Base-by-base conservation (phyloP, 2,888 invertebrate genomes). In the Horisme vitalbata region DNA sequence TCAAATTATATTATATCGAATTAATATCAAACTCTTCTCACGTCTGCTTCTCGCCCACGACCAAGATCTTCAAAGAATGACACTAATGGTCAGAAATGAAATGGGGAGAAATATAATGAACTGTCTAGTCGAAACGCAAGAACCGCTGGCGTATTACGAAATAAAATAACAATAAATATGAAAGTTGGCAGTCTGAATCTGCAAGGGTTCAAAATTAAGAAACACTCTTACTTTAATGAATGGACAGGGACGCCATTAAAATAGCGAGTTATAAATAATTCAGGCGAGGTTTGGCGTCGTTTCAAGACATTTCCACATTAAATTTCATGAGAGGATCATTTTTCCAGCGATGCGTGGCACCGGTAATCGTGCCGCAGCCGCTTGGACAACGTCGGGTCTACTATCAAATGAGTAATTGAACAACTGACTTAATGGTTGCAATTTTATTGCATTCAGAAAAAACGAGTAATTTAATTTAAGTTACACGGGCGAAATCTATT, bases 251-350 rank as follows among this genome's bases (percentile, higher is more conserved):
- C 74, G 75, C 83, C 79, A 86, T 89, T 87, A 88, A 86, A 88
- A 86, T 85, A 82, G 81, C 81, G 70, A 70, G 73, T 81, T 79
- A 87, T 88, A 86, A 87, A 88, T 87, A 87, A 89, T 88, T 86
- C 88, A 88, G 68, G 63, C 75, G 69, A 68, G 86, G 79, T 85
- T 88, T 89, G 88, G 89, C 89, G 75, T 78, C 78, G 85, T 83
- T 88, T 88, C 88, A 89, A 87, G 85, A 84, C 79, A 84, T 85
- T 85, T 86, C 77, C 78, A 86, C 88, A 86, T 88, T 83, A 87
- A 88, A 85, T 88, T 89, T 88, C 87, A 88, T 86, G 87, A 88
- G 86, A 79, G 72, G 75, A 81, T 82, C 81, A 86, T 85, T 87
- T 89, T 87, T 88, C 83, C 79, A 75, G 69, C 61, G 70, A 68